These are phyloP conservation scores for Hemicrepidius hirtus DNA, from an alignment of 2,888 invertebrate genomes.

Conservation along the genomic window DNA sequence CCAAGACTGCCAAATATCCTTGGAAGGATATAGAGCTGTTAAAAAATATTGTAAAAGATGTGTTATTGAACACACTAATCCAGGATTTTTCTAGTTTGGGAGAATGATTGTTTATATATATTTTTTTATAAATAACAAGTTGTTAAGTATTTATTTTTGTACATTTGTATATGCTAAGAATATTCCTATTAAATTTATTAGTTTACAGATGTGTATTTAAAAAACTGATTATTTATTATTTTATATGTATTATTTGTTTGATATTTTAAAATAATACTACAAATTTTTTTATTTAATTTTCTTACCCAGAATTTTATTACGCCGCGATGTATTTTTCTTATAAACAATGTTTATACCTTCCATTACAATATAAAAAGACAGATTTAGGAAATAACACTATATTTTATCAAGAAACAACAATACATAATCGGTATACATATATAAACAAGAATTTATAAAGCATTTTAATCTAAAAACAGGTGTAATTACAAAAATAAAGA, in stretches of 20 bases:
- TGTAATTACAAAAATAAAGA: background rate
- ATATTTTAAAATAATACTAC: too few species aligned
- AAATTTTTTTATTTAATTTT: too few species aligned
- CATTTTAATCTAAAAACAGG: background rate
- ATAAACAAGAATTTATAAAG: constrained; percentile 3
- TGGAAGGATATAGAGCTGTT: constrained; percentile 92
- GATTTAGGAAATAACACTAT: constrained; percentile 1
- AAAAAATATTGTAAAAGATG: constrained; percentile 95
- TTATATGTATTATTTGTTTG: too few species aligned
- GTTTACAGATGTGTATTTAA: constrained; percentile 19
- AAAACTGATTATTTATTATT: too few species aligned
- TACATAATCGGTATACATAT: constrained; percentile 11
- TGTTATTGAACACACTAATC: constrained; percentile 96
- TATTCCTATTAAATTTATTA: constrained; percentile 50
- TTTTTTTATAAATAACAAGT: constrained; percentile 57
- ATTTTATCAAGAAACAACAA: constrained; percentile 27
- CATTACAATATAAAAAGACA: background rate
- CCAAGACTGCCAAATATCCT: constrained; percentile 92
- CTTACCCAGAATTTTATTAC: too few species aligned
- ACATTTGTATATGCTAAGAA: constrained; percentile 56
- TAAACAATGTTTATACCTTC: too few species aligned
- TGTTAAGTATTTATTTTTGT: constrained; percentile 59
- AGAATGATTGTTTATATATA: constrained; percentile 59
- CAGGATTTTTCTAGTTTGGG: constrained; percentile 85
- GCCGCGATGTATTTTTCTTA: too few species aligned